Evolutionary conservation across 2,113 vertebrate genomes (phyloP), one percentile per base, ranked within the genome.

Genomic region (Dascyllus trimaculatus): DNA sequence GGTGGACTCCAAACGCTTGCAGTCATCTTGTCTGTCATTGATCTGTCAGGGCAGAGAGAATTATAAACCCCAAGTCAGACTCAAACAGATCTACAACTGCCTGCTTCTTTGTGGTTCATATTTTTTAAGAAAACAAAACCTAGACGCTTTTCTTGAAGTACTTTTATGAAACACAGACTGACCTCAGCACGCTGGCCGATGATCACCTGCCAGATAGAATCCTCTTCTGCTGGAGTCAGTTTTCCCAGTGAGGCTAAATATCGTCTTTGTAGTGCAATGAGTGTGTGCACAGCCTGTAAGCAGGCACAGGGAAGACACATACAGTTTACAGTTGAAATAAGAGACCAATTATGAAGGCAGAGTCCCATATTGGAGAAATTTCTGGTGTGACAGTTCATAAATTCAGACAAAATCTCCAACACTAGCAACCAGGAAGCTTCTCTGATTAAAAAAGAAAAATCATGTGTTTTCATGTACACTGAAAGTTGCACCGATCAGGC

Each of bases 141-240:
- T 2, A 2, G 52, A 78, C 6, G 45, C 24, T 21, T 26, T 52
- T 5, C 35, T 11, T 58, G 5, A 51, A 35, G 5, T 43, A 25
- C n/a, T 56, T 66, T 11, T 35, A 35, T 3, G 19, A 22, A 61
- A 68, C 32, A 43, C 7, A 53, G 19, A 82, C 86, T 66, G 75
- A 95, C 95, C 92, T 93, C 60, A 21, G 90, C 91, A 62, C 95
- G 90, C 85, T 95, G 94, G 48, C 90, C 65, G 76, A 95, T 92
- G 81, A 95, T 95, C 81, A 95, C 91, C 86, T 95, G 95, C 95
- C 94, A 95, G 76, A 95, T 82, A 11, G 86, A 71, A 49, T 94
- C 93, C 78, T 95, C 94, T 35, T 95, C 90, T 29, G 85, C 75
- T 51, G 87, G 65, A 24, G 82, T 90, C 17, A 95, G 84, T 68